Evolutionary conservation across 2,797 vertebrate species (phyloP), one percentile per base, ranked within the genome.

Genomic region (Thripadectes ignobilis): DNA sequence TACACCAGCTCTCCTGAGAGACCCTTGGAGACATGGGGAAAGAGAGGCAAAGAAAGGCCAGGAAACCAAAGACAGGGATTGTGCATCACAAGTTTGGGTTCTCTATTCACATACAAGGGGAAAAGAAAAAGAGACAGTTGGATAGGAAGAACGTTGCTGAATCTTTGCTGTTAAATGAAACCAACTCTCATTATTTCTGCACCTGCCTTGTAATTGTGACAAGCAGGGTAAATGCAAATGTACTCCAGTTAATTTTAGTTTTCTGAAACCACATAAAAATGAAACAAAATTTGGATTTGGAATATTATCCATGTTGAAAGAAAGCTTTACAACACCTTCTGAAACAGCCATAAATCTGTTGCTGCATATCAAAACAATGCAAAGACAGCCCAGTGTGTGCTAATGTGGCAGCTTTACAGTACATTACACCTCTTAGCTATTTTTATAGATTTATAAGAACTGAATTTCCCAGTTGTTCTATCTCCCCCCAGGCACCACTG

Each of bases 231-330:
- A 85, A 92, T 82, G 55, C 59, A 95, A 94, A 93, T 95, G 34
- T 34, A 73, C 10, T 61, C 14, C 24, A 84, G 41, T 51, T 95
- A 94, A 92, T 88, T 94, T 92, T 63, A 87, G 63, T 88, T 96
- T 95, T 88, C 83, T 92, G 67, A 94, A 95, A 86, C 83, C 93
- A 96, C 71, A 93, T 85, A 79, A 95, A 96, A 96, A 94, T 77
- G 29, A 95, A 86, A 57, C 24, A 89, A 93, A 95, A 92, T 74
- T 86, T 90, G 73, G 59, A 85, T 92, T 90, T 92, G 49, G 52
- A 88, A 65, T 85, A 92, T 54, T 51, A 80, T 48, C 74, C 52
- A 9, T 58, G 79, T 74, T 74, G 80, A 94, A 95, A 81, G 32
- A 88, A 85, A 95, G 52, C 59, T 86, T 86, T 94, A 49, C 62